Base-by-base conservation (phyloP, 2,888 invertebrate species). In the Dynastes hyllus region DNA sequence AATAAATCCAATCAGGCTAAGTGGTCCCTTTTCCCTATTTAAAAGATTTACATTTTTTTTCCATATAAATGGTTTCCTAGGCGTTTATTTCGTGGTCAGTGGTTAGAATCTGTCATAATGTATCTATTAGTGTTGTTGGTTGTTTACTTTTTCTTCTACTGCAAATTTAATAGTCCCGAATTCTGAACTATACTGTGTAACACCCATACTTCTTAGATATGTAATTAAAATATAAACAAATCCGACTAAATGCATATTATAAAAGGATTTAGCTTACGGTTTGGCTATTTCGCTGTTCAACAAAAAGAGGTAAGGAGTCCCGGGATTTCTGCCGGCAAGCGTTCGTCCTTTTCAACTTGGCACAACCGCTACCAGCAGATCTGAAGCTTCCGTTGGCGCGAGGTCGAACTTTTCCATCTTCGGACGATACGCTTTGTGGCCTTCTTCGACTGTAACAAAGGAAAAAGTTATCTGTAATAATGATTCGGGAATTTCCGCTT, bases 331-430 rank as follows among this genome's bases (percentile, higher is more conserved):
- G 89, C 78, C 89, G 84, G 83, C 87, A 87, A 37, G 89, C 89
- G 85, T 89, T 88, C 78, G 88, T 87, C 37, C 88, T 84, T 82
- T 87, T 88, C 84, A 89, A 81, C 85, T 89, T 89, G 83, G 87
- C 85, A 83, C 87, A 88, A 79, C 88, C 85, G 80, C 84, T 86
- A 81, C 87, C 87, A 83, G 86, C 87, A 73, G 86, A 86, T 81
- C 87, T 84, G 82, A 87, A 87, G 81, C 88, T 88, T 76, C 86
- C 86, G 82, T 84, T 85, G 79, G 82, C 83, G 75, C 82, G 80
- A 50, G 82, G 76, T 37, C 79, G 78, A 61, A 79, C 78, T 75
- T 83, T 82, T 40, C 87, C 87, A 80, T 88, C 88, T 81, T 88
- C 88, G 8, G 87, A 87, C 0, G 67, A 66, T 82, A 87, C 83